Conservation (phyloP, 2,888 invertebrate genomes). For the Meandrusa payeni region DNA sequence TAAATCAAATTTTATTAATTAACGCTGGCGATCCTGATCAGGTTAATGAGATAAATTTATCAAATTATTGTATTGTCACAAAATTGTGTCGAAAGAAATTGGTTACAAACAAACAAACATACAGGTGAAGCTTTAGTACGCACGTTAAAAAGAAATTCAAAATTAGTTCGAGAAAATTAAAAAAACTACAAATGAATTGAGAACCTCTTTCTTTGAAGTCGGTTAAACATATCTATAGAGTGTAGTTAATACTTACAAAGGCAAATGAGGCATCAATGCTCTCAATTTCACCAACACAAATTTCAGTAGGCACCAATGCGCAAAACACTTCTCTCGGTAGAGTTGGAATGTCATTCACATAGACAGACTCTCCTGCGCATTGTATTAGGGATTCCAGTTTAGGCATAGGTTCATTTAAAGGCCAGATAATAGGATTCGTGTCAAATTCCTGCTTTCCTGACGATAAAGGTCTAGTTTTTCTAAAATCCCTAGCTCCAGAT, state of each 20-base stretch:
- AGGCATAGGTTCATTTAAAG: conserved; percentile 83
- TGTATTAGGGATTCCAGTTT: conserved; percentile 83
- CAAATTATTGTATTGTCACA: no score
- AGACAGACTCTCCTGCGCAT: conserved; percentile 84
- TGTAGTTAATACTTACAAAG: conserved; percentile 66
- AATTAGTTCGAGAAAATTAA: no score
- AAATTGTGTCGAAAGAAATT: no score
- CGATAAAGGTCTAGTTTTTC: conserved; percentile 80
- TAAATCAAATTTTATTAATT: no score
- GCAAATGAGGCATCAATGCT: conserved; percentile 83
- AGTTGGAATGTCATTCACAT: conserved; percentile 82
- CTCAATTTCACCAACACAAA: conserved; percentile 79
- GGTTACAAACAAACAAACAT: no score
- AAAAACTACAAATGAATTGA: no score
- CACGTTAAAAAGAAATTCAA: no score
- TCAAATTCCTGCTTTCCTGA: conserved; percentile 83
- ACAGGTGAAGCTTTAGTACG: no score
- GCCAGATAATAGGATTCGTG: conserved; percentile 83
- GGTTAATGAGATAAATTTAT: no score
- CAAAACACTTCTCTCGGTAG: conserved; percentile 83
- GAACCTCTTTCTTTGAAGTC: no score
- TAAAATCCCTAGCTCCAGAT: conserved; percentile 68
- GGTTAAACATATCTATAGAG: no score
- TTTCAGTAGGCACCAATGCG: conserved; percentile 81
- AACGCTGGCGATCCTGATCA: no score